Conservation (phyloP, 2,113 vertebrate genomes). For the Pseudorasbora parva region DNA sequence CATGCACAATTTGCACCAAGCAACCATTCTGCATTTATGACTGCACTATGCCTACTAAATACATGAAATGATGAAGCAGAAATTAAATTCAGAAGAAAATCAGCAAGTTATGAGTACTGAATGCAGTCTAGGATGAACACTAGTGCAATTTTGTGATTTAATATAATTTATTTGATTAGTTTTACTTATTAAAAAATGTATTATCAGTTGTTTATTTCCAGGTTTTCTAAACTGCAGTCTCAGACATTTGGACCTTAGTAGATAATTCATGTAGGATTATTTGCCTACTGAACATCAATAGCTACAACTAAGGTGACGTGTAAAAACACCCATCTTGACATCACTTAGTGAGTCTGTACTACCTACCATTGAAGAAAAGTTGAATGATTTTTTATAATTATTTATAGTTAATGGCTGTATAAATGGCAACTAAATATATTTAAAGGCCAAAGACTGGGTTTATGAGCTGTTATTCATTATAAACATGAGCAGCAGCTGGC, state of each 20-base stretch:
- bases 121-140: neutral
- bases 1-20: conserved; percentile 2
- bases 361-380: neutral
- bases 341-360: neutral
- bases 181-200: neutral
- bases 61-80: neutral
- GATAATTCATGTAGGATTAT: neutral
- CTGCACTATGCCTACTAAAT: neutral
- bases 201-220: neutral
- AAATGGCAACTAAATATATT: neutral
- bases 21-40: neutral
- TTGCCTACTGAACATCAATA: neutral
- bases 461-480: conserved; percentile 5
- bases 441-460: neutral
- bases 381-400: conserved; percentile 11
- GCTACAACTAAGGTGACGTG: neutral
- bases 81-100: conserved; percentile 17
- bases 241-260: neutral
- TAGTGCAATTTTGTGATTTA: neutral
- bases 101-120: neutral
- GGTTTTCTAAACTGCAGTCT: neutral
- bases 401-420: neutral
- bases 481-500: conserved; percentile 10
- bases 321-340: neutral
- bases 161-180: neutral